Base-by-base conservation (phyloP, 2,888 invertebrate species). In the Anaspis maculata region DNA sequence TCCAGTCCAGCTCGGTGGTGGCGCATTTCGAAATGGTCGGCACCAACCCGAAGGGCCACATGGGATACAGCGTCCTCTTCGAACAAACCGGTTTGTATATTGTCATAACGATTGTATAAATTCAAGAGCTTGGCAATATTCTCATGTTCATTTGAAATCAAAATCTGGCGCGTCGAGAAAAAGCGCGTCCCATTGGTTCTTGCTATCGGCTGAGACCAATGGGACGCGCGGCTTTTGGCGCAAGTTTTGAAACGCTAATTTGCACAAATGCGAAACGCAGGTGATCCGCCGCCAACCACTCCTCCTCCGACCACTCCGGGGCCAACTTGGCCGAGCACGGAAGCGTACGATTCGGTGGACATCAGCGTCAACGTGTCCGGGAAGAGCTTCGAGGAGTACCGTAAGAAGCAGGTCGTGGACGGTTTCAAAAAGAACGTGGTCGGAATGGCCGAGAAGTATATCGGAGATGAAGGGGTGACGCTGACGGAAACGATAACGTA, bases 341-440 rank as follows among this genome's bases (percentile, higher is more conserved):
- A 30, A 15, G 5, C 21, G 15, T 21, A 15, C 7, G 35, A 13
- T 30, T 30, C 35, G 3, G 11, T 19, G 12, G 30, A 30, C 12
- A 26, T 30, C 7, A 35, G 26, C 15, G 35, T 35, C 2, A 23
- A 31, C 15, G 15, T 35, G 3, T 12, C 30, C 13, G 30, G 27
- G 9, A 25, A 19, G 26, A 10, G 13, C 7, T 10, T 30, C n/a
- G 5, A 4, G 14, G 35, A 35, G n/a, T 30, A 22, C 9, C 14
- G 13, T 12, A 3, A 30, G 11, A 11, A 5, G 10, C 6, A 24
- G 9, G 11, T 9, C 5, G 22, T 34, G 6, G 15, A 35, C 5
- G 16, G 10, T 21, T 35, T 35, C 10, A 19, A 30, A 27, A 9
- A 14, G 4, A 30, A 30, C 16, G 22, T 35, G 14, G 30, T 16